Percentiles rank a stretch among this genome's conserved stretches.
These are phyloP conservation scores for Papilio gigon DNA, from an alignment of 2,888 invertebrate species.

Conservation along the genomic window DNA sequence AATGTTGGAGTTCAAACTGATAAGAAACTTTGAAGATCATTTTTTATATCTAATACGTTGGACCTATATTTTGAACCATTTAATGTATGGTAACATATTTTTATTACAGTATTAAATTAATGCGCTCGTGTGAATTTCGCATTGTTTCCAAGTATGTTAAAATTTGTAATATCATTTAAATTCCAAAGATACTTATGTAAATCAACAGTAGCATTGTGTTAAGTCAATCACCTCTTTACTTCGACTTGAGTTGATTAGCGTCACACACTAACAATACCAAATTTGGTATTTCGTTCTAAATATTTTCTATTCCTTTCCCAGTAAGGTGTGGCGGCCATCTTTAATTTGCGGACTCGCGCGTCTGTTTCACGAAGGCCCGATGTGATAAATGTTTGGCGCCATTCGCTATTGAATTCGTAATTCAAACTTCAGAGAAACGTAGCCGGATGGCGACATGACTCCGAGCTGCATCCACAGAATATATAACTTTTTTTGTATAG, in stretches of 20 bases:
- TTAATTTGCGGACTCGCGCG: conserved; percentile 41
- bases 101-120: neutral
- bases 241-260: conserved; percentile 7
- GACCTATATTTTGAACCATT: neutral
- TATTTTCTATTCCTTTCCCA: conserved; percentile 37
- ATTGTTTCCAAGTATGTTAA: neutral
- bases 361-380: conserved; percentile 48
- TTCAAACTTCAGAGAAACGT: conserved; percentile 56
- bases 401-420: conserved; percentile 54
- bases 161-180: neutral
- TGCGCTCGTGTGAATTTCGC: neutral
- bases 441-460: conserved; percentile 52
- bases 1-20: conserved; percentile 27
- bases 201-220: conserved; percentile 10
- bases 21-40: conserved; percentile 25
- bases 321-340: conserved; percentile 44
- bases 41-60: neutral
- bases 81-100: neutral
- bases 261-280: conserved; percentile 15
- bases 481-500: conserved; percentile 39
- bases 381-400: conserved; percentile 50
- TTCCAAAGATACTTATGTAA: conserved; percentile 15
- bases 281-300: conserved; percentile 1
- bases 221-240: conserved; percentile 17
- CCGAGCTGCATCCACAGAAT: conserved; percentile 41